These are phyloP conservation scores for Calidris pugnax DNA, from an alignment of 2,113 vertebrate genomes.

Conservation along the genomic window DNA sequence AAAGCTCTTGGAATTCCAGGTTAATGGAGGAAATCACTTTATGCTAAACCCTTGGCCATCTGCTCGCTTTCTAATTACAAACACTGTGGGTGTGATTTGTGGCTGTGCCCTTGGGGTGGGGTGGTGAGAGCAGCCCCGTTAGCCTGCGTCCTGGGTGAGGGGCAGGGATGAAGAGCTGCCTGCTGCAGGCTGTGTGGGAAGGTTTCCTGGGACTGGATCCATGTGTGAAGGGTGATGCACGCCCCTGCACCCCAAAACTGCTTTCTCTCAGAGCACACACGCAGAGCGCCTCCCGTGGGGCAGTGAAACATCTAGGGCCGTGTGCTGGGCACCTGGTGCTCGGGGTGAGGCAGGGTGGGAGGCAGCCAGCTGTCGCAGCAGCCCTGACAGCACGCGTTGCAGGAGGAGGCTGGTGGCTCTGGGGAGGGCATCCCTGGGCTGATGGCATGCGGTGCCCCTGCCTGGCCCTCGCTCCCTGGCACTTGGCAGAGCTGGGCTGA, in stretches of 20 bases:
- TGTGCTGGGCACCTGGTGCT: neutral
- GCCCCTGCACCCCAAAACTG: neutral
- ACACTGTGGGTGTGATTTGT: neutral
- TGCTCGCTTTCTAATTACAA: neutral
- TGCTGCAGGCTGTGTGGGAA: neutral
- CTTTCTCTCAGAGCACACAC: accelerated
- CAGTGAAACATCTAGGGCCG: no score
- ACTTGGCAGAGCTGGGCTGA: neutral
- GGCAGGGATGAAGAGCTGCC: neutral
- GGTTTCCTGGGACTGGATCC: neutral
- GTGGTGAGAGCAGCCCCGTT: neutral
- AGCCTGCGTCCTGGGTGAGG: no score
- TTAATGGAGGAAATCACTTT: neutral
- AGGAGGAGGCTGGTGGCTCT: neutral
- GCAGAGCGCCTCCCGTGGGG: neutral
- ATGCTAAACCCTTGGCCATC: neutral
- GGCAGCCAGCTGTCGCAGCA: neutral
- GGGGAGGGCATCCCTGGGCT: neutral
- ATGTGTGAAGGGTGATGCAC: neutral
- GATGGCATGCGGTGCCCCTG: accelerated
- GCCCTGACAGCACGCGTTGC: neutral
- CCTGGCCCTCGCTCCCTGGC: neutral
- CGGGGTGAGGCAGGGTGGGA: neutral
- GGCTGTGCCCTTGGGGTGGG: neutral
- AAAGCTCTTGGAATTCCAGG: neutral